Evolutionary conservation across 2,113 vertebrate species (phyloP).

Genomic region (Astur gentilis): DNA sequence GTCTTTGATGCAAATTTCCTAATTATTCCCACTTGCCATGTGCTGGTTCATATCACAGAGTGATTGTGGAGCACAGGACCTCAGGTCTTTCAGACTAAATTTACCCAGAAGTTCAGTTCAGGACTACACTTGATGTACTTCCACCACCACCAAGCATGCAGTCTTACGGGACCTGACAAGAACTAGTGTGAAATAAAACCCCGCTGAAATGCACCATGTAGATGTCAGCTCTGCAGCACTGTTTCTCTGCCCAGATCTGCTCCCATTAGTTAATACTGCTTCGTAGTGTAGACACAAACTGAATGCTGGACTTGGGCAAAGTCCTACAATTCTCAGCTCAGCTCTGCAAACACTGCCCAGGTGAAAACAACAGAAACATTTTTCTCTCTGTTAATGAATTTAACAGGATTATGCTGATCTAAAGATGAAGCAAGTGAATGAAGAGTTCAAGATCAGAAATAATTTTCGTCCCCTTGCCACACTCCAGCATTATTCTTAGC

Average conservation of each 20-base stretch:
- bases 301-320: neutral
- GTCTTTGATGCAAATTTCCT: neutral
- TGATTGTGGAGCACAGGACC: neutral
- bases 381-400: neutral
- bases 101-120: neutral
- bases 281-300: neutral
- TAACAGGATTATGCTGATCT: neutral
- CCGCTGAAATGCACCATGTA: neutral
- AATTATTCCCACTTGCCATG: neutral
- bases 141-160: neutral
- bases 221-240: neutral
- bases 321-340: neutral
- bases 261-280: neutral
- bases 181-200: neutral
- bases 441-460: neutral
- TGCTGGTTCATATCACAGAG: neutral
- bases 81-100: neutral
- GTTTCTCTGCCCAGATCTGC: neutral
- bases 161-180: neutral
- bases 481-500: neutral
- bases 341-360: neutral
- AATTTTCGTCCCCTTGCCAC: neutral
- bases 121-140: neutral
- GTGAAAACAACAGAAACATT: neutral
- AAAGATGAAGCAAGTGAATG: neutral